A percentile compares a stretch with the other conserved stretches of the same genome.
These are phyloP conservation scores for Epizoanthus ramosus DNA, from an alignment of 92 coral and sea anemone genomes.

Conservation along the genomic window DNA sequence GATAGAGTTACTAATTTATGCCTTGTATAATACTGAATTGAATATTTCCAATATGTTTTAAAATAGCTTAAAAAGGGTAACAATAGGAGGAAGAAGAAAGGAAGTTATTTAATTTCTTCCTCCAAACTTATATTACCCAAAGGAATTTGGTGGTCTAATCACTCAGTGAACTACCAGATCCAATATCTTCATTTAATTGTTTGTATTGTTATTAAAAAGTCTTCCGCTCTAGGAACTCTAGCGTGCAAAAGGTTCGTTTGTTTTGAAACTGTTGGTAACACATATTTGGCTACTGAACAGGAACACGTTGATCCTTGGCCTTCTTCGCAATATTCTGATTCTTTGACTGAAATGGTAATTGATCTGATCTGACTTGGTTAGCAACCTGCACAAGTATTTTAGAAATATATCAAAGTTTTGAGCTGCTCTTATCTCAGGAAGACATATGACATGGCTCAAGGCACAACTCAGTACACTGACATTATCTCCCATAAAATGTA, in stretches of 20 bases:
- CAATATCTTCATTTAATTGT: not conserved
- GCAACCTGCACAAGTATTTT: no score
- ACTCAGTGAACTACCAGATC: not conserved
- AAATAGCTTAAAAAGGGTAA: not conserved
- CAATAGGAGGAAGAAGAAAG: not conserved
- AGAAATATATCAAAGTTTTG: no score
- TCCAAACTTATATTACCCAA: not conserved
- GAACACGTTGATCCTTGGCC: not conserved
- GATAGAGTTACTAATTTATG: no score
- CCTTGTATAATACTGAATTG: no score
- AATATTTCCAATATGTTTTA: not conserved
- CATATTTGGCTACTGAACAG: not conserved
- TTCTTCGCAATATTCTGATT: not conserved
- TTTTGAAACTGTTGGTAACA: not conserved
- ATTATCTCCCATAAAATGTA: no score
- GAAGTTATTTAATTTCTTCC: not conserved
- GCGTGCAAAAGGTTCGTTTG: not conserved
- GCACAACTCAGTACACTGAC: no score
- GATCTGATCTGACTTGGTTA: no score
- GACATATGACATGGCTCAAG: no score
- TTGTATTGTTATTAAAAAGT: not conserved
- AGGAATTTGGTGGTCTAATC: not conserved
- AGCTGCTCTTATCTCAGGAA: no score
- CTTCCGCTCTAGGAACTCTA: constrained; percentile 10
- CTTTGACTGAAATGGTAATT: not conserved